Conservation (phyloP, 2,888 invertebrate genomes). For the Oscheius onirici region DNA sequence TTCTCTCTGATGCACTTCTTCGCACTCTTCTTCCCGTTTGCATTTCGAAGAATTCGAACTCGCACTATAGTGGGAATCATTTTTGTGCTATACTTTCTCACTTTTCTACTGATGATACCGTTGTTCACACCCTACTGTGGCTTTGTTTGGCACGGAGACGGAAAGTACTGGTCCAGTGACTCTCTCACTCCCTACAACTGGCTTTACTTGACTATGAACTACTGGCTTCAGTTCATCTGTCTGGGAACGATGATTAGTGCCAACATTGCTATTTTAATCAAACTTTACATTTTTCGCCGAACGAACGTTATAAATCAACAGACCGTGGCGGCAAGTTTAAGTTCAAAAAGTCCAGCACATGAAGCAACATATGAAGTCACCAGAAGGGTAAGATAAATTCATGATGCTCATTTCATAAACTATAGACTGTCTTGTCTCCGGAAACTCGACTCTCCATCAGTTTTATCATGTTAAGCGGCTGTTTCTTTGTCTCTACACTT, state of each 20-base stretch:
- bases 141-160: not conserved
- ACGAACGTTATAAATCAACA: not conserved
- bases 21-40: conserved; percentile 5
- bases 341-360: too few relatives aligned
- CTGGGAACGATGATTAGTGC: not conserved
- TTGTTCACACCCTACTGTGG: conserved; percentile 14
- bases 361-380: too few relatives aligned
- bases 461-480: conserved; percentile 5
- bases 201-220: not conserved
- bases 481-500: conserved; percentile 4
- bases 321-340: not conserved
- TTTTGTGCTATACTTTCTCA: not conserved
- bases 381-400: not conserved
- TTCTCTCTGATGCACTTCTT: conserved; percentile 9
- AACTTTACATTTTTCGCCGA: not conserved
- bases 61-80: not conserved
- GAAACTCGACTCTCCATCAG: not conserved
- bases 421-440: not conserved
- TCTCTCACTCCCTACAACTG: not conserved
- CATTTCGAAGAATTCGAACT: conserved; percentile 3
- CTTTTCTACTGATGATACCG: not conserved
- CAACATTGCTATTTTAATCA: not conserved
- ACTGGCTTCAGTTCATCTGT: not conserved
- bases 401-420: not conserved
- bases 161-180: conserved; percentile 8